Evolutionary conservation across 2,113 vertebrate genomes (phyloP), one percentile per base, ranked within the genome.

Genomic region (Leucosticte australis): DNA sequence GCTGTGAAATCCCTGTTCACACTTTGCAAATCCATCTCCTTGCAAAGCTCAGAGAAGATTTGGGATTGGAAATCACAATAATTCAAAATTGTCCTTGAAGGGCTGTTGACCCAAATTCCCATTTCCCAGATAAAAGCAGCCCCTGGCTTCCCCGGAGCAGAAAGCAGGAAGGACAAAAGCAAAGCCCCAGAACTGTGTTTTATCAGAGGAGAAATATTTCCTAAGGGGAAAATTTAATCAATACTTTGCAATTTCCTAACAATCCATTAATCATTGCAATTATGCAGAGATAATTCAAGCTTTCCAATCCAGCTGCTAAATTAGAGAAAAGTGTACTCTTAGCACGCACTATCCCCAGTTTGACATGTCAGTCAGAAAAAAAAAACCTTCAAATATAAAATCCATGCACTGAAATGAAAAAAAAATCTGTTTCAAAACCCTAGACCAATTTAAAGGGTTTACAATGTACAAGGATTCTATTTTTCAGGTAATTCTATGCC

Each of bases 221-320:
- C 89, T 63, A n/a, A 57, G 92, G 95, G 89, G 78, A 65, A 96
- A 88, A 91, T 86, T 64, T 59, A 96, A 94, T 97, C 97, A 96
- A 93, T 97, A 94, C 68, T 96, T 96, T 78, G 80, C 92, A 94
- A 91, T 95, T 97, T 95, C 68, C 88, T 88, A 87, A 91, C 90
- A 96, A 95, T 90, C 86, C 89, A 92, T 82, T 91, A 96, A 94
- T 96, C 87, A 81, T 63, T 93, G 82, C 78, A 92, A 80, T 94
- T 97, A 97, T 60, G 33, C 86, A 93, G 92, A 91, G 90, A 87
- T 95, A 94, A 95, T 96, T 96, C 83, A 52, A 93, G 95, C 87
- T 94, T 98, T 96, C 94, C 94, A 97, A 95, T 94, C 76, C 95
- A 97, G 93, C 85, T 94, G 80, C 80, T 90, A 85, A 93, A 94